Evolutionary conservation across 2,888 invertebrate species (phyloP).

Genomic region (Salticus scenicus): DNA sequence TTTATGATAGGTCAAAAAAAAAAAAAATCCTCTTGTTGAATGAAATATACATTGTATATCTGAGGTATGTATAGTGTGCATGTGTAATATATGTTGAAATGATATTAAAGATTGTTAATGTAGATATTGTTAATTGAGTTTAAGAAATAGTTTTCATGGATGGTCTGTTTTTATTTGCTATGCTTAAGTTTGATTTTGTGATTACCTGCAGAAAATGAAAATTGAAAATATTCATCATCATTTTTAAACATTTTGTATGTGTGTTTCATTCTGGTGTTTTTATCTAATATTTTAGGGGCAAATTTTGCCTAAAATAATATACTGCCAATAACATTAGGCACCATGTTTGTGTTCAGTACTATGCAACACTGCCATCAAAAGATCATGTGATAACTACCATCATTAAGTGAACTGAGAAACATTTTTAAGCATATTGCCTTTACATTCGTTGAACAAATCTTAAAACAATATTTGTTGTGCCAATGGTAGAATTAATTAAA

Average conservation of each 20-base stretch:
- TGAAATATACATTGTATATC: conserved; percentile 30
- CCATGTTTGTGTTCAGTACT: conserved; percentile 64
- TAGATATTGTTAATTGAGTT: conserved; percentile 50
- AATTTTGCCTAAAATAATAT: conserved; percentile 27
- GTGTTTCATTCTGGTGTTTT: conserved; percentile 35
- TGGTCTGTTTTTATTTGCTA: too few relatives aligned
- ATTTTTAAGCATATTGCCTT: conserved; percentile 55
- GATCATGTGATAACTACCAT: conserved; percentile 61
- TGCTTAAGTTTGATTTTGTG: conserved; percentile 32
- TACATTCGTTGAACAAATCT: conserved; percentile 48
- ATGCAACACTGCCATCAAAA: conserved; percentile 63
- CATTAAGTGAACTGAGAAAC: conserved; percentile 23
- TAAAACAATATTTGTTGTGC: conserved; percentile 57
- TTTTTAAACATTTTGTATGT: conserved; percentile 24
- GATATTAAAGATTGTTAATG: conserved; percentile 43
- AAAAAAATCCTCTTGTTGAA: not conserved
- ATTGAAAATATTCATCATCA: conserved; percentile 31
- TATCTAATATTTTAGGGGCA: conserved; percentile 30
- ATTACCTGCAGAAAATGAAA: conserved; percentile 18
- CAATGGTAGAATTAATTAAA: conserved; percentile 30
- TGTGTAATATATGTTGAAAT: conserved; percentile 38
- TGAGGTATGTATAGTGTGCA: conserved; percentile 38
- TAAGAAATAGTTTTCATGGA: too few relatives aligned
- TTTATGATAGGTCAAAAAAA: not conserved
- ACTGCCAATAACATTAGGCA: conserved; percentile 48